A percentile compares a stretch with the other conserved stretches of the same genome.
These are phyloP conservation scores for Xanthorhoe designata DNA, from an alignment of 2,888 invertebrate species.

Conservation along the genomic window DNA sequence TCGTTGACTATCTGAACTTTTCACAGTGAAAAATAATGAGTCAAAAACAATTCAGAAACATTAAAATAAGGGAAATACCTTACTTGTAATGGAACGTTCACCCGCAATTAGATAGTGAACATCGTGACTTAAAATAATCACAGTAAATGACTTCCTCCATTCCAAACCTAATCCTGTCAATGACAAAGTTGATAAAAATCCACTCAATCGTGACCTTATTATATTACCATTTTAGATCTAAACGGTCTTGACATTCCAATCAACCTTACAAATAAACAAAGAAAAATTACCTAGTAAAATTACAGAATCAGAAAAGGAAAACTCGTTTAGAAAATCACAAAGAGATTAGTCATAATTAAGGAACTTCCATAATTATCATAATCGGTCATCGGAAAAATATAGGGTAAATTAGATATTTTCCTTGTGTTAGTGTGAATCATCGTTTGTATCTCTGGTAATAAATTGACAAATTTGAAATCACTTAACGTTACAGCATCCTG, in stretches of 20 bases:
- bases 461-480: too few relatives aligned
- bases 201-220: conserved; percentile 17
- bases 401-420: background rate
- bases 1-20: too few relatives aligned
- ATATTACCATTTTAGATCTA: conserved; percentile 31
- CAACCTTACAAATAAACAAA: conserved; percentile 22
- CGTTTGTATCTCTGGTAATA: background rate
- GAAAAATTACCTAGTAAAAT: conserved; percentile 9
- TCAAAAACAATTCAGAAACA: background rate
- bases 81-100: background rate
- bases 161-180: conserved; percentile 28
- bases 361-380: background rate
- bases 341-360: background rate
- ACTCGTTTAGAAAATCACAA: conserved; percentile 11
- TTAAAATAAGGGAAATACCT: background rate
- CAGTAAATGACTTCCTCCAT: conserved; percentile 26
- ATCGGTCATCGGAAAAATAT: conserved; percentile 5
- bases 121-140: conserved; percentile 27
- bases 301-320: conserved; percentile 7
- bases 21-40: too few relatives aligned
- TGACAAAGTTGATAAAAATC: conserved; percentile 24
- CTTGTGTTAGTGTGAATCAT: background rate
- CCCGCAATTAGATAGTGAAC: conserved; percentile 3
- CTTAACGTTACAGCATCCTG: too few relatives aligned
- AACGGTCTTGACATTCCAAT: conserved; percentile 24